Evolutionary conservation across 1,140 invertebrate species (phyloP).

Genomic region (Drosophila kepulauana): DNA sequence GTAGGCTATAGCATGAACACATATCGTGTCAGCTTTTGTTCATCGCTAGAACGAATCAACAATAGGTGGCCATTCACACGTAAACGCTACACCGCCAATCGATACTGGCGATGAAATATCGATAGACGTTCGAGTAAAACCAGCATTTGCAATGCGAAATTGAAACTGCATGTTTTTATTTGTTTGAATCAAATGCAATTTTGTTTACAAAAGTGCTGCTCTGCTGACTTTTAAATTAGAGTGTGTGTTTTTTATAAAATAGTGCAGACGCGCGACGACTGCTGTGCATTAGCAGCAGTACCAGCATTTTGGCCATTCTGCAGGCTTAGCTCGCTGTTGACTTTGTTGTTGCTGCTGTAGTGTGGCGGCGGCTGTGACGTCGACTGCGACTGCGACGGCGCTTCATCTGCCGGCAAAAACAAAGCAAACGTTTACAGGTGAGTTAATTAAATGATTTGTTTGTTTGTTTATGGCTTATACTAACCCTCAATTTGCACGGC

Average conservation of each 20-base stretch:
- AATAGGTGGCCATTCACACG: conserved; percentile 28
- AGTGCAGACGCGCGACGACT: conserved; percentile 82
- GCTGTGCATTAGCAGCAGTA: conserved; percentile 41
- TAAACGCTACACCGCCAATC: background rate
- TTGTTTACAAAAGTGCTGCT: conserved; percentile 64
- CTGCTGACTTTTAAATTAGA: background rate
- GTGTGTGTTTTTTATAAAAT: conserved; percentile 76
- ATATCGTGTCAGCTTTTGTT: no score
- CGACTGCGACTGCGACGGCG: conserved; percentile 56
- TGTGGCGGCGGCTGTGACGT: conserved; percentile 48
- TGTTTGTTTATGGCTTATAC: background rate
- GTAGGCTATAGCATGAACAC: no score
- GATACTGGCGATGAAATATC: conserved; percentile 15
- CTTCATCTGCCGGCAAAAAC: conserved; percentile 65
- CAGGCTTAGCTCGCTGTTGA: conserved; percentile 73
- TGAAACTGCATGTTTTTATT: conserved; percentile 48
- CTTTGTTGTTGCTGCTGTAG: conserved; percentile 72
- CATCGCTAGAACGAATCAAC: conserved; percentile 6
- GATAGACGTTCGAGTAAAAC: conserved; percentile 33
- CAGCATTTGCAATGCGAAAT: conserved; percentile 34
- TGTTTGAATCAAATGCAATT: conserved; percentile 69
- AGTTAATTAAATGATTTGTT: conserved; percentile 15
- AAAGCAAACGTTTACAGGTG: conserved; percentile 42
- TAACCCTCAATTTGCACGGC: conserved; percentile 77
- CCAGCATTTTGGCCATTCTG: conserved; percentile 58